Conservation (phyloP, 2,888 invertebrate genomes). For the Hyposoter dolosus region DNA sequence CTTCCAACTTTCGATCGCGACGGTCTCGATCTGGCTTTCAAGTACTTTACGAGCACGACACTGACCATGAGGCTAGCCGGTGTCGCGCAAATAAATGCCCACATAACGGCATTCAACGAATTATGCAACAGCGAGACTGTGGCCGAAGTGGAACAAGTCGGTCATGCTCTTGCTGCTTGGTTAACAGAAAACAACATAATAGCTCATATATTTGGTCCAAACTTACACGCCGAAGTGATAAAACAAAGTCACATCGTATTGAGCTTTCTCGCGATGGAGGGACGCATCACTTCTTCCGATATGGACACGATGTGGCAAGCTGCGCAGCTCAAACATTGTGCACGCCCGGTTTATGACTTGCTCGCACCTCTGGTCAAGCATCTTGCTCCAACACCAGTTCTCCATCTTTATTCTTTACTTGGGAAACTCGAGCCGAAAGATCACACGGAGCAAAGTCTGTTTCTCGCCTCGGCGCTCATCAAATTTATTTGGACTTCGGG, state of each 20-base stretch:
- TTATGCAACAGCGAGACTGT: slow-evolving; percentile 95
- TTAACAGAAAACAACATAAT: slow-evolving; percentile 95
- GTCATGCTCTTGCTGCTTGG: slow-evolving; percentile 95
- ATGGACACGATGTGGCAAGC: slow-evolving; percentile 98
- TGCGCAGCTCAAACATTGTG: slow-evolving; percentile 97
- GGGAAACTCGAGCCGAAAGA: slow-evolving; percentile 95
- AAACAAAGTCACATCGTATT: slow-evolving; percentile 97
- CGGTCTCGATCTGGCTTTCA: slow-evolving; percentile 96
- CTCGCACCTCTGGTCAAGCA: slow-evolving; percentile 96
- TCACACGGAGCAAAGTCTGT: slow-evolving; percentile 96
- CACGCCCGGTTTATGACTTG: slow-evolving; percentile 96
- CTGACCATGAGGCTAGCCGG: slow-evolving; percentile 97
- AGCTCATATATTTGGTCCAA: slow-evolving; percentile 98
- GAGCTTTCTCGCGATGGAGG: slow-evolving; percentile 96
- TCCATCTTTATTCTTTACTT: slow-evolving; percentile 94
- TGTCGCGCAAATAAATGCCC: slow-evolving; percentile 97
- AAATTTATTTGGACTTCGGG: slow-evolving; percentile 96
- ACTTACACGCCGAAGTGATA: slow-evolving; percentile 97
- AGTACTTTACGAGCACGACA: slow-evolving; percentile 97
- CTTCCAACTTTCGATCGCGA: slow-evolving; percentile 93
- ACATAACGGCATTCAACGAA: slow-evolving; percentile 96
- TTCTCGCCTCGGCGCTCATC: slow-evolving; percentile 94
- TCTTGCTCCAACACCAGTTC: slow-evolving; percentile 94
- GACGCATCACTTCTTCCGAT: slow-evolving; percentile 95
- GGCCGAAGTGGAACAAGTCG: slow-evolving; percentile 93